Percentiles rank a stretch among this genome's conserved stretches.
Evolutionary conservation across 2,888 invertebrate species (phyloP).

Genomic region (Apotomis turbidana): DNA sequence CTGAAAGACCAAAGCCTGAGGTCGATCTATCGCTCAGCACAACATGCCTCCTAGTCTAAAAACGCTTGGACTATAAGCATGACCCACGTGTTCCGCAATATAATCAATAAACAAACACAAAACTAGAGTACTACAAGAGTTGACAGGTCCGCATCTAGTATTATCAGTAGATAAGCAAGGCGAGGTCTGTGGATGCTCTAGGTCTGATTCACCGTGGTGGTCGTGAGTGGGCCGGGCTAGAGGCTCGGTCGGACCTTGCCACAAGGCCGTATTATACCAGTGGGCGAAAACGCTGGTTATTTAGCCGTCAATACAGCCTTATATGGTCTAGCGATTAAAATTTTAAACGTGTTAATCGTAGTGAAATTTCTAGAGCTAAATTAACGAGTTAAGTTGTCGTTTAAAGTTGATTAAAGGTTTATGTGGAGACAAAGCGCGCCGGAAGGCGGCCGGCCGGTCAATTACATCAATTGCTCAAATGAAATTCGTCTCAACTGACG

Average conservation of each 20-base stretch:
- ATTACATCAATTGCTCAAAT: constrained; percentile 82
- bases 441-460: constrained; percentile 75
- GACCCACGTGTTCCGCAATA: not conserved
- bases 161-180: constrained; percentile 36
- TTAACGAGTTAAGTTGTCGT: constrained; percentile 19
- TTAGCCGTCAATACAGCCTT: constrained; percentile 66
- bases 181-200: constrained; percentile 23
- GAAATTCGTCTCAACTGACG: constrained; percentile 73
- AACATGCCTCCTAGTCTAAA: not conserved
- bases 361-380: constrained; percentile 24
- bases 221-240: constrained; percentile 61
- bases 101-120: constrained; percentile 33
- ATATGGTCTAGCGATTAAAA: constrained; percentile 54
- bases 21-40: constrained; percentile 4
- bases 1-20: constrained; percentile 36
- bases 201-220: constrained; percentile 35
- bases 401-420: constrained; percentile 37
- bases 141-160: constrained; percentile 11
- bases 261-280: constrained; percentile 71
- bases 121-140: constrained; percentile 7
- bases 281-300: constrained; percentile 63
- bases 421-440: constrained; percentile 64
- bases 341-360: constrained; percentile 21
- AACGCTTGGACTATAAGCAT: not conserved
- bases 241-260: constrained; percentile 75